phyloP scores from a whole-genome alignment of 2,888 invertebrate species.

The Trissolcus brochymenae region DNA sequence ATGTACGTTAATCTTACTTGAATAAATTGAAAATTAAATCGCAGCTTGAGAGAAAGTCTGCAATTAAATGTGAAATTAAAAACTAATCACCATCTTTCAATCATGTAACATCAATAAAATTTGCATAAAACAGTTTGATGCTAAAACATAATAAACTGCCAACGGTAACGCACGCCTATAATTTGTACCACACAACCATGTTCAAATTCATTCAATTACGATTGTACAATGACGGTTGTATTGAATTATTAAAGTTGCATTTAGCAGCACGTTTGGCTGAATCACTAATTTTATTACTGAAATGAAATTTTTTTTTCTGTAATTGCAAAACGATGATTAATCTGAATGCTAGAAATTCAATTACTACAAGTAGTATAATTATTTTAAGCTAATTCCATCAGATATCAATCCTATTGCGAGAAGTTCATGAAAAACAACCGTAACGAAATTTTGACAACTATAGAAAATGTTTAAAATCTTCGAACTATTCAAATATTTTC shows the following conservation, averaged over 20 bases:
- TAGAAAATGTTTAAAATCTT: too few relatives aligned
- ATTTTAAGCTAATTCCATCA: too few relatives aligned
- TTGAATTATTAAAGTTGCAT: constrained; percentile 42
- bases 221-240: constrained; percentile 46
- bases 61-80: constrained; percentile 53
- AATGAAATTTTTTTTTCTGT: constrained; percentile 1
- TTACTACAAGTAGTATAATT: neutral
- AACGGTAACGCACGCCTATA: constrained; percentile 50
- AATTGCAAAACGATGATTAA: neutral
- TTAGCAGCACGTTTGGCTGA: constrained; percentile 29
- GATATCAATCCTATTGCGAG: too few relatives aligned
- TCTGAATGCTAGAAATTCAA: neutral
- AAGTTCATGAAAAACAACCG: too few relatives aligned
- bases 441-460: too few relatives aligned
- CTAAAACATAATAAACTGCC: constrained; percentile 54
- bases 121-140: constrained; percentile 49
- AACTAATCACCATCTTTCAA: constrained; percentile 54
- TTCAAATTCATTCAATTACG: constrained; percentile 53
- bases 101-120: constrained; percentile 41
- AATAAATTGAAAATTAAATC: constrained; percentile 41
- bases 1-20: constrained; percentile 11
- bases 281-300: constrained; percentile 25
- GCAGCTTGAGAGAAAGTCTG: neutral
- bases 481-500: too few relatives aligned
- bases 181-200: constrained; percentile 52